Base-by-base conservation (phyloP, 2,797 vertebrate species). In the Pseudochirops cupreus region DNA sequence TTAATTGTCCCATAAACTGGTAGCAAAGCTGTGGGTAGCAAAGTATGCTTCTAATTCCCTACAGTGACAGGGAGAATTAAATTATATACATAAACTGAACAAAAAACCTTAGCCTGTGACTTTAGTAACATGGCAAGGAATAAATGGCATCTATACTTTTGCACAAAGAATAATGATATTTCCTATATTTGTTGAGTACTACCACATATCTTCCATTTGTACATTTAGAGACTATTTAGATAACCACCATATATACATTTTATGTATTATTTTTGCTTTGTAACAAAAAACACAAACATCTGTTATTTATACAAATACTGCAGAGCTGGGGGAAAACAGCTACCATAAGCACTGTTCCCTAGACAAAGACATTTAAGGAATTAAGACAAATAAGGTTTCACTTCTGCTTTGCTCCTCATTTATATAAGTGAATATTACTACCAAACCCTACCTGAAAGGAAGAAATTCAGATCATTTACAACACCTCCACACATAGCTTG, bases 311-410 rank as follows among this genome's bases (percentile, higher is more conserved):
- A 59, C 33, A 94, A 96, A 94, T 95, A 95, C 56, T 90, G 29
- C 7, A 94, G 95, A 97, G 58, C 91, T 97, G 96, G 18, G 21
- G 39, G 21, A 6, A 97, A 98, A 94, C 46, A 96, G 93, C 50
- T 82, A 93, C 31, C 74, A 54, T 59, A 95, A 95, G 56, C 90
- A 90, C 26, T 56, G 2, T 93, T 97, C 33, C 39, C 95, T 92
- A 93, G 57, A 52, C 0, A 91, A 92, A 93, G 74, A 50, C 89
- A 94, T 91, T 96, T 96, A 96, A 0, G 94, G 33, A 56, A 97
- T 97, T 97, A 97, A 97, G 57, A 92, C 92, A 97, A 97, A 97
- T 95, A 18, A 95, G 9, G 56, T 95, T 96, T 97, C 62, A n/a
- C 18, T 95, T 98, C 91, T 97, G 91, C 58, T 97, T 33, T 46